Conservation (phyloP, 2,888 invertebrate genomes). For the Chymomyza amoena region DNA sequence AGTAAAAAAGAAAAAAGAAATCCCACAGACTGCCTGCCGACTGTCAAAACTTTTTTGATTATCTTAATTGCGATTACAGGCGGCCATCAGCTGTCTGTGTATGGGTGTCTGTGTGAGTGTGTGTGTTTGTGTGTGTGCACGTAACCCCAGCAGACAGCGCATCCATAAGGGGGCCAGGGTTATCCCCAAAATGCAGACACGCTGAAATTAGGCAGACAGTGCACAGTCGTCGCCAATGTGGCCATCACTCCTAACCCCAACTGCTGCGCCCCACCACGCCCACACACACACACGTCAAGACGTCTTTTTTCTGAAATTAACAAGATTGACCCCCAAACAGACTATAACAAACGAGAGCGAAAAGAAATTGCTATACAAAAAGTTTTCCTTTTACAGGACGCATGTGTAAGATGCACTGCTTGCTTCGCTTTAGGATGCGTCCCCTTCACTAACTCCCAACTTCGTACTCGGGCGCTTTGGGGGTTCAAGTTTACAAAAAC, state of each 20-base stretch:
- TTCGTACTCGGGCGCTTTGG: not conserved
- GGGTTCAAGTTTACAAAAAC: slow-evolving; percentile 1
- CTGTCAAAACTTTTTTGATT: slow-evolving; percentile 73
- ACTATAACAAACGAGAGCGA: slow-evolving; percentile 21
- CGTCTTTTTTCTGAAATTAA: slow-evolving; percentile 51
- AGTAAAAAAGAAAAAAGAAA: slow-evolving; percentile 31
- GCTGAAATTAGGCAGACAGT: slow-evolving; percentile 42
- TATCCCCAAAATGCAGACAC: slow-evolving; percentile 16
- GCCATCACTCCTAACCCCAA: not conserved
- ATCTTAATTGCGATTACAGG: slow-evolving; percentile 68
- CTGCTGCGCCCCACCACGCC: not conserved
- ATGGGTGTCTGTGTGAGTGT: no score
- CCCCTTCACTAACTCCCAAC: not conserved
- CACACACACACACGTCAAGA: not conserved
- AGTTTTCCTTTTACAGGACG: not conserved
- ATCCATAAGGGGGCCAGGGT: not conserved
- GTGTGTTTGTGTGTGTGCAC: slow-evolving; percentile 37
- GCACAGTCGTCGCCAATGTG: not conserved
- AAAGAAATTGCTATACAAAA: slow-evolving; percentile 29
- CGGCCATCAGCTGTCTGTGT: not conserved
- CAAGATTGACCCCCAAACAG: slow-evolving; percentile 60
- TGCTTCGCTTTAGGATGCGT: not conserved
- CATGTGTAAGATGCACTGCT: not conserved
- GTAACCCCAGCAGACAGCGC: slow-evolving; percentile 42
- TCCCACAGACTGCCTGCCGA: slow-evolving; percentile 61